Evolutionary conservation across 1,140 invertebrate genomes (phyloP).

Genomic region (Samia ricini): DNA sequence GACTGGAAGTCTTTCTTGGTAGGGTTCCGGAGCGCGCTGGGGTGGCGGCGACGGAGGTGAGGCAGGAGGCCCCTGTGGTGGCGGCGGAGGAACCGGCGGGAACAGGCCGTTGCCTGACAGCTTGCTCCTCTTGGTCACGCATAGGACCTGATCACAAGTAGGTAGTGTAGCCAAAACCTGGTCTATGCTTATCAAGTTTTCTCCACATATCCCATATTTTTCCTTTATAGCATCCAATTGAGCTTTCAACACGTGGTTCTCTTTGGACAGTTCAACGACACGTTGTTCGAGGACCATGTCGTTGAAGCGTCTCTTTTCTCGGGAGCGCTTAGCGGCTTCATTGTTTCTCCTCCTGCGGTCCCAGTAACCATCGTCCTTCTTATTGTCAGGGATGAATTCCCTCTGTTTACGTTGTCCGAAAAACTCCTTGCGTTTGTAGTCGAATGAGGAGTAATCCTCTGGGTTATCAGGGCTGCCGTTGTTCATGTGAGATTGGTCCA

Average conservation of each 20-base stretch:
- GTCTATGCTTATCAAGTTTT: slow-evolving; percentile 90
- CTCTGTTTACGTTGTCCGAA: slow-evolving; percentile 94
- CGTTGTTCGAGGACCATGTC: slow-evolving; percentile 97
- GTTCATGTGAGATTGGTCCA: slow-evolving; percentile 60
- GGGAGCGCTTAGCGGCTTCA: slow-evolving; percentile 95
- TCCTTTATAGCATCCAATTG: slow-evolving; percentile 95
- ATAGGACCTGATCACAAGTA: slow-evolving; percentile 89
- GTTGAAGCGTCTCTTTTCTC: slow-evolving; percentile 96
- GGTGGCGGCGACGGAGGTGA: slow-evolving; percentile 78
- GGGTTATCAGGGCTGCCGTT: slow-evolving; percentile 64
- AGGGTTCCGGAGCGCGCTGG: slow-evolving; percentile 75
- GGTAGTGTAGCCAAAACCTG: slow-evolving; percentile 91
- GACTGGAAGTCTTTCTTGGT: slow-evolving; percentile 71
- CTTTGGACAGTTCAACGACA: slow-evolving; percentile 95
- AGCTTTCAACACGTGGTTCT: slow-evolving; percentile 95
- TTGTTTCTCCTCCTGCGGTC: slow-evolving; percentile 96
- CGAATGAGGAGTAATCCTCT: slow-evolving; percentile 67
- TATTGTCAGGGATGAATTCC: slow-evolving; percentile 97
- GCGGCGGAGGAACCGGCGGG: slow-evolving; percentile 80
- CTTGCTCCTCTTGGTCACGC: slow-evolving; percentile 89
- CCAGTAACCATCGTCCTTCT: slow-evolving; percentile 99
- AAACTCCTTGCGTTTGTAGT: slow-evolving; percentile 85
- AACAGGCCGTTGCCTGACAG: slow-evolving; percentile 79
- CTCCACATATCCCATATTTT: slow-evolving; percentile 94
- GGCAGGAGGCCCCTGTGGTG: slow-evolving; percentile 83